A percentile compares a stretch with the other conserved stretches of the same genome.
Conservation (phyloP, 2,113 vertebrate genomes). For the Tricholaema leucomelas region DNA sequence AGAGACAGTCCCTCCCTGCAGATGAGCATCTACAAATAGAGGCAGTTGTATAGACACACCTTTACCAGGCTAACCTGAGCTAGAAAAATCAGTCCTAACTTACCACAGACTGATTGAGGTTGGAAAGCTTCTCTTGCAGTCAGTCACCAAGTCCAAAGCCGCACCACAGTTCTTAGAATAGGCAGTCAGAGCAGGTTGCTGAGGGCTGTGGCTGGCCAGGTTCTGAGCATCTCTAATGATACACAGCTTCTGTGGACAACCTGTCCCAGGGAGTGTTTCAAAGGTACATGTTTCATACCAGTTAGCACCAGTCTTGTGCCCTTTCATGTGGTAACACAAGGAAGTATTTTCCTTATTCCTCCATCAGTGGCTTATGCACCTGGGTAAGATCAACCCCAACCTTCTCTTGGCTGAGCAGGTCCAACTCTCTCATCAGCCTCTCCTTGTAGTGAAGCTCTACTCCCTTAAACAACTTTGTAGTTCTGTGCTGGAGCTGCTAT, state of each 20-base stretch:
- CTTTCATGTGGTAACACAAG: neutral
- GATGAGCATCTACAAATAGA: accelerated
- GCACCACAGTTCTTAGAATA: neutral
- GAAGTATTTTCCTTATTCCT: neutral
- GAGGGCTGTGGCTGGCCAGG: too few species aligned
- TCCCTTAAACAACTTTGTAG: too few species aligned
- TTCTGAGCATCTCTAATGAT: neutral
- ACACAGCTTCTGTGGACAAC: neutral
- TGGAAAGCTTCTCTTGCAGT: too few species aligned
- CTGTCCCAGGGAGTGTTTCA: neutral
- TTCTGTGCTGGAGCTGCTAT: too few species aligned
- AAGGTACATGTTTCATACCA: too few species aligned
- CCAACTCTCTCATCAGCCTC: too few species aligned
- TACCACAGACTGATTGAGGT: too few species aligned
- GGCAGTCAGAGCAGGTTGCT: too few species aligned
- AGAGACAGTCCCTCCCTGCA: accelerated
- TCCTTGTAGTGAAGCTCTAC: neutral
- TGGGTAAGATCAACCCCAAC: neutral
- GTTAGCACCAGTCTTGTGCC: neutral
- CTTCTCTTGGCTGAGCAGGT: too few species aligned
- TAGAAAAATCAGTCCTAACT: too few species aligned
- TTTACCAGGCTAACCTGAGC: neutral
- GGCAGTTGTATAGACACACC: neutral
- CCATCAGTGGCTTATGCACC: accelerated
- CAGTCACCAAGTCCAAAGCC: too few species aligned